These are phyloP conservation scores for Bufo gargarizans DNA, from an alignment of 2,113 vertebrate species.

Conservation along the genomic window DNA sequence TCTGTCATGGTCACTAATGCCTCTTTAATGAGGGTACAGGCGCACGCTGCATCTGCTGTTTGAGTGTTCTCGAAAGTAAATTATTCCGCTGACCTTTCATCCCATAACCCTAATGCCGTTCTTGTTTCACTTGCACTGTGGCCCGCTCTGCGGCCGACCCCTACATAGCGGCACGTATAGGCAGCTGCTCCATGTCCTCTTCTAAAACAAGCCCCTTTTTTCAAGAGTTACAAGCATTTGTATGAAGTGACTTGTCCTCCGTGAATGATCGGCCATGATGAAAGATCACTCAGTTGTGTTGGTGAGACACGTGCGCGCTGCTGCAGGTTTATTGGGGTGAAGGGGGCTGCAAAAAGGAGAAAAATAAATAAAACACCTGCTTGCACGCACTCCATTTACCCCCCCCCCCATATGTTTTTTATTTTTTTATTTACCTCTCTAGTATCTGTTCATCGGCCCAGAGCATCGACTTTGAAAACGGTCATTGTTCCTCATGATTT, in stretches of 20 bases:
- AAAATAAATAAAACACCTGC: not conserved
- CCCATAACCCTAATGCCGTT: constrained; percentile 39
- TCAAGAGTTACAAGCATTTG: constrained; percentile 23
- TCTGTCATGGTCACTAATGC: constrained; percentile 44
- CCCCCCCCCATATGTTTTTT: too few species aligned
- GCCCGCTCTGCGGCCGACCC: not conserved
- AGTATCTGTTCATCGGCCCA: too few species aligned
- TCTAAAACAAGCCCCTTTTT: constrained; percentile 10
- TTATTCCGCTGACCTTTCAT: constrained; percentile 47
- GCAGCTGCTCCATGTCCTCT: constrained; percentile 36
- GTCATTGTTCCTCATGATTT: too few species aligned
- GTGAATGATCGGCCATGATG: constrained; percentile 25
- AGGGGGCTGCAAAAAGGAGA: not conserved
- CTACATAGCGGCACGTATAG: not conserved
- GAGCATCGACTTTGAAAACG: too few species aligned
- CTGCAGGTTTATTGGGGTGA: not conserved
- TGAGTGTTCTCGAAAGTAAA: constrained; percentile 31
- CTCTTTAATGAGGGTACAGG: constrained; percentile 47
- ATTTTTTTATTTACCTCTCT: too few species aligned
- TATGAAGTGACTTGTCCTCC: constrained; percentile 1
- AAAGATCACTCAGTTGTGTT: constrained; percentile 28
- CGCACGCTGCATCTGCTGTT: constrained; percentile 23
- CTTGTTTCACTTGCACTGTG: constrained; percentile 49
- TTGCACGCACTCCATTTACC: too few species aligned
- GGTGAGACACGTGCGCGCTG: not conserved